These are phyloP conservation scores for Cyphomyrus discorhynchus DNA, from an alignment of 2,113 vertebrate genomes.

Conservation along the genomic window DNA sequence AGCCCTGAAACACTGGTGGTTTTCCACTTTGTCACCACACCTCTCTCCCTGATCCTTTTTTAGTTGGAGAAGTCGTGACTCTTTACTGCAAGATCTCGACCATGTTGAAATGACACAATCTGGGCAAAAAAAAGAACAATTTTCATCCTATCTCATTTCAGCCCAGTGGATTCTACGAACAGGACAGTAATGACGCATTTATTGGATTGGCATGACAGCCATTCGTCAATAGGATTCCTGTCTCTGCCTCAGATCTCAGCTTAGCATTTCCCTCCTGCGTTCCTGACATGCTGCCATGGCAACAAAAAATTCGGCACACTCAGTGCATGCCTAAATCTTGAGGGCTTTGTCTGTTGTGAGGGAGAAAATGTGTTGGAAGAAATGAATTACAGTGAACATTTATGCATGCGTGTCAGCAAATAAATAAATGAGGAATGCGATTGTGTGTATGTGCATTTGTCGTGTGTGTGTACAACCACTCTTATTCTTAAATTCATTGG, in stretches of 20 bases:
- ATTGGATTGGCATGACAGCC: not conserved
- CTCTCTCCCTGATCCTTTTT: not conserved
- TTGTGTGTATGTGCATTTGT: not conserved
- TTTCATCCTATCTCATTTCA: not conserved
- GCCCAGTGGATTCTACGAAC: not conserved
- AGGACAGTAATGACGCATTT: not conserved
- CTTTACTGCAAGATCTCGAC: not conserved
- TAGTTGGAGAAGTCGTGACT: not conserved
- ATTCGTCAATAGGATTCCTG: not conserved
- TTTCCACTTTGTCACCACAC: not conserved
- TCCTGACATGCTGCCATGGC: conserved; percentile 48
- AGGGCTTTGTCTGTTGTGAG: not conserved
- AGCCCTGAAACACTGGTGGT: not conserved
- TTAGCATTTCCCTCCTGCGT: conserved; percentile 20
- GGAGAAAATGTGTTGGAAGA: not conserved
- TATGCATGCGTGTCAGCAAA: conserved; percentile 14
- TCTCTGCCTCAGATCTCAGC: conserved; percentile 14
- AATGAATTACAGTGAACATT: conserved; percentile 2
- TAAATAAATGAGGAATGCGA: not conserved
- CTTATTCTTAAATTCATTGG: not conserved
- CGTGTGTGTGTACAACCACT: not conserved
- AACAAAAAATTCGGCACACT: conserved; percentile 37
- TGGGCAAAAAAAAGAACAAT: not conserved
- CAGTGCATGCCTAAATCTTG: conserved; percentile 5
- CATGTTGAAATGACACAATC: not conserved